A percentile compares a stretch with the other conserved stretches of the same genome.
These are phyloP conservation scores for Abramis brama DNA, from an alignment of 2,113 vertebrate species.

Conservation along the genomic window DNA sequence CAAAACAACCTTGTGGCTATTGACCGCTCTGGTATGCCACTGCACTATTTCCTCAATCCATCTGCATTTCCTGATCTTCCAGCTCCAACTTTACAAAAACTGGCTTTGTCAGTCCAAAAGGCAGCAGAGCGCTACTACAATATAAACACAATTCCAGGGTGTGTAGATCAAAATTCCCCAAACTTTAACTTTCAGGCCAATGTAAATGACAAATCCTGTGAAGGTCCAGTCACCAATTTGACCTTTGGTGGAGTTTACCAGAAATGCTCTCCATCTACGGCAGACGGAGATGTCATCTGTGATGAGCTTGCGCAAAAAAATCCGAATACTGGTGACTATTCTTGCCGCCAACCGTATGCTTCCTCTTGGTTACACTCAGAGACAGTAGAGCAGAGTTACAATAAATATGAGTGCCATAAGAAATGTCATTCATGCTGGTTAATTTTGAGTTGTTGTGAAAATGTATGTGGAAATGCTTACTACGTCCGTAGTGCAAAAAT, in stretches of 20 bases:
- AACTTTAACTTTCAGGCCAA: conserved; percentile 95
- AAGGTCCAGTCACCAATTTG: conserved; percentile 79
- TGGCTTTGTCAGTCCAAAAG: conserved; percentile 70
- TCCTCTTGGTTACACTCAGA: conserved; percentile 76
- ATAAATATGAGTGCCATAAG: conserved; percentile 71
- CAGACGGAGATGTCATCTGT: conserved; percentile 70
- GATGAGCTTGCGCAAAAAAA: conserved; percentile 80
- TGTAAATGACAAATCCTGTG: conserved; percentile 80
- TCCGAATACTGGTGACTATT: conserved; percentile 76
- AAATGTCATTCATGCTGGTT: conserved; percentile 58
- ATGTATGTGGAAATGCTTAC: conserved; percentile 75
- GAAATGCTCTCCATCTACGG: conserved; percentile 68
- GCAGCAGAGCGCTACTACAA: conserved; percentile 82
- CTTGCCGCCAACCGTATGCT: conserved; percentile 75
- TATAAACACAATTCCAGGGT: conserved; percentile 86
- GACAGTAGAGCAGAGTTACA: conserved; percentile 78
- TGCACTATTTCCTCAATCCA: conserved; percentile 80
- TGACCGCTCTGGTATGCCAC: conserved; percentile 83
- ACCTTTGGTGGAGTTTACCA: conserved; percentile 89
- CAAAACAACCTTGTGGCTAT: conserved; percentile 87
- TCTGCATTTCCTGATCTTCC: conserved; percentile 82
- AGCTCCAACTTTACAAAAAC: conserved; percentile 75
- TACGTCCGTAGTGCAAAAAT: conserved; percentile 76
- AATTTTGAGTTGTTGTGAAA: conserved; percentile 66
- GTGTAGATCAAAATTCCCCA: conserved; percentile 73